Conservation (phyloP, 2,113 vertebrate species). For the Burhinus oedicnemus region DNA sequence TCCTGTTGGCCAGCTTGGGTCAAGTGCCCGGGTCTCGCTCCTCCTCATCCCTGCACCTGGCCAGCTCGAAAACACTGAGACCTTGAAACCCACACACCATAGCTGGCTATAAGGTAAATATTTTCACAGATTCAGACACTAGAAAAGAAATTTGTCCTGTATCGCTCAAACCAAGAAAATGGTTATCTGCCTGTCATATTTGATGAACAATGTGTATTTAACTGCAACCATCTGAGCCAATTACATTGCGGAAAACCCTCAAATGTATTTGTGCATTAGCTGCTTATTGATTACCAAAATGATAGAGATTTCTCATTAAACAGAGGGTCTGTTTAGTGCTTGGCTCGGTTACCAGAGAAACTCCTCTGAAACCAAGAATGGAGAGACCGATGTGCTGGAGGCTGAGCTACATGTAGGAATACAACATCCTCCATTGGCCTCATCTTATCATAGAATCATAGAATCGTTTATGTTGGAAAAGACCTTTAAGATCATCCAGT, state of each 20-base stretch:
- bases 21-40: too few species aligned
- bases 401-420: neutral
- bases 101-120: too few species aligned
- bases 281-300: slow-evolving; percentile 10
- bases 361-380: neutral
- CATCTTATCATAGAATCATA: fast-evolving
- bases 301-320: slow-evolving; percentile 16
- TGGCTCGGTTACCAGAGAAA: slow-evolving; percentile 49
- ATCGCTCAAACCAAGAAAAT: too few species aligned
- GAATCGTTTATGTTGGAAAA: too few species aligned
- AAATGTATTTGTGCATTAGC: neutral
- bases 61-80: too few species aligned
- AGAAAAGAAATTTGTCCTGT: too few species aligned
- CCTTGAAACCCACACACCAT: too few species aligned
- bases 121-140: too few species aligned
- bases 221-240: neutral
- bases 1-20: too few species aligned
- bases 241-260: neutral
- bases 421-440: fast-evolving
- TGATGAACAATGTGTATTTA: fast-evolving
- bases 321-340: neutral
- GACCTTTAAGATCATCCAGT: too few species aligned
- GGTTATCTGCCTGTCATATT: fast-evolving
- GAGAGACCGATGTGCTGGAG: neutral
- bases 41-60: too few species aligned